Conservation (phyloP, 2,113 vertebrate species). For the Pollachius pollachius region DNA sequence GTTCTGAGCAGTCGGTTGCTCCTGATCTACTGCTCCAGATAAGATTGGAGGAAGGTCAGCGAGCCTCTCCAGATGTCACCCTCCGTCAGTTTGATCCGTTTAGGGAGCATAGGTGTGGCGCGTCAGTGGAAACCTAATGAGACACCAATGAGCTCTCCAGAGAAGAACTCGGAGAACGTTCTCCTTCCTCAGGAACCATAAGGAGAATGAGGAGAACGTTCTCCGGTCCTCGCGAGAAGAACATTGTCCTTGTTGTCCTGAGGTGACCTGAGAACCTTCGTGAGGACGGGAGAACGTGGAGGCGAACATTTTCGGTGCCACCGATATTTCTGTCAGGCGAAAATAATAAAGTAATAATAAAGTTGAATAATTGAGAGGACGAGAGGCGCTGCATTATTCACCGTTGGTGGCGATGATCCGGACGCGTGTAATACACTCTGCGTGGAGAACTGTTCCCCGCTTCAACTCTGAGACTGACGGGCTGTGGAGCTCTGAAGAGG, state of each 20-base stretch:
- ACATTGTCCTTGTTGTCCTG: too few relatives aligned
- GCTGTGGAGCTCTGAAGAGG: constrained; percentile 16
- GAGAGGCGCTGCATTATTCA: constrained; percentile 69
- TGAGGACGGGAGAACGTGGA: constrained; percentile 25
- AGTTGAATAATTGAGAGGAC: constrained; percentile 71
- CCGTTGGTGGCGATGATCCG: constrained; percentile 62
- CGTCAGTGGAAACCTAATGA: constrained; percentile 72
- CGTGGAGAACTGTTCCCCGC: constrained; percentile 40
- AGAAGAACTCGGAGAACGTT: too few relatives aligned
- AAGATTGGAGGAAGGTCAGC: constrained; percentile 71
- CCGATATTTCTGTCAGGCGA: constrained; percentile 59
- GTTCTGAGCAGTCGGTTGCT: constrained; percentile 48
- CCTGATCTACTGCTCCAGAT: constrained; percentile 72
- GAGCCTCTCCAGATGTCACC: constrained; percentile 72
- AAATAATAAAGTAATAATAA: constrained; percentile 38
- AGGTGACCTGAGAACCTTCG: constrained; percentile 14
- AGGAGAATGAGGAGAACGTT: too few relatives aligned
- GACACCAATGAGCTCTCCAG: constrained; percentile 34
- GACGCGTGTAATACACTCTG: constrained; percentile 45
- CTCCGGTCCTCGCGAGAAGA: too few relatives aligned
- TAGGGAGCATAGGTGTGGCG: constrained; percentile 70
- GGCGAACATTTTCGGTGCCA: constrained; percentile 45
- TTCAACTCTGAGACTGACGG: constrained; percentile 36
- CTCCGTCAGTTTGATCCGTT: constrained; percentile 74
- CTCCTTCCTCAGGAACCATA: too few relatives aligned